Evolutionary conservation across 2,888 invertebrate species (phyloP).

Genomic region (Bellardia pandia): DNA sequence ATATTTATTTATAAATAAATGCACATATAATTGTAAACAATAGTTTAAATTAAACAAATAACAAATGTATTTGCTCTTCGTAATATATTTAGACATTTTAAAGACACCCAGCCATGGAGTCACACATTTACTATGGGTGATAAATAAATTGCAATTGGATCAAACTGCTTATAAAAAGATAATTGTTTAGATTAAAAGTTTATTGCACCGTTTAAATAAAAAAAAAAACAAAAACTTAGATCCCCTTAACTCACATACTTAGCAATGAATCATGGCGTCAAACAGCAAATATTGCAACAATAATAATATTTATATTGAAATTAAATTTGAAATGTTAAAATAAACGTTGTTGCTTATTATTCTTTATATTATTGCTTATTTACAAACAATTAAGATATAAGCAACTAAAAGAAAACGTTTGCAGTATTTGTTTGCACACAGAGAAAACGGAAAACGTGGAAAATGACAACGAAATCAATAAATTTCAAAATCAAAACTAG

Average conservation of each 20-base stretch:
- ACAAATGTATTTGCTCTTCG: background rate
- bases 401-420: constrained; percentile 17
- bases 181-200: constrained; percentile 70
- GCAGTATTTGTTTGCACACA: background rate
- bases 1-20: background rate
- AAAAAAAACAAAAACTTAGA: constrained; percentile 30
- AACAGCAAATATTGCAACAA: constrained; percentile 50
- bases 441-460: background rate
- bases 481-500: background rate
- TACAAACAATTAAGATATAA: constrained; percentile 48
- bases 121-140: background rate
- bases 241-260: constrained; percentile 17
- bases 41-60: constrained; percentile 1
- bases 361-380: constrained; percentile 58
- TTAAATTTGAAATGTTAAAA: background rate
- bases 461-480: background rate
- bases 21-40: constrained; percentile 20
- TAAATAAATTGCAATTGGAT: constrained; percentile 52
- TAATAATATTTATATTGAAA: constrained; percentile 43
- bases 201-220: constrained; percentile 65
- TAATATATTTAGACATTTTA: too few relatives aligned
- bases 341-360: constrained; percentile 18
- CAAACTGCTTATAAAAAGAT: constrained; percentile 50
- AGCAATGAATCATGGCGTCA: constrained; percentile 49
- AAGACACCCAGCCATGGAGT: too few relatives aligned